Evolutionary conservation across 2,797 vertebrate genomes (phyloP), one percentile per base, ranked within the genome.

Genomic region (Corythornis leucogaster): DNA sequence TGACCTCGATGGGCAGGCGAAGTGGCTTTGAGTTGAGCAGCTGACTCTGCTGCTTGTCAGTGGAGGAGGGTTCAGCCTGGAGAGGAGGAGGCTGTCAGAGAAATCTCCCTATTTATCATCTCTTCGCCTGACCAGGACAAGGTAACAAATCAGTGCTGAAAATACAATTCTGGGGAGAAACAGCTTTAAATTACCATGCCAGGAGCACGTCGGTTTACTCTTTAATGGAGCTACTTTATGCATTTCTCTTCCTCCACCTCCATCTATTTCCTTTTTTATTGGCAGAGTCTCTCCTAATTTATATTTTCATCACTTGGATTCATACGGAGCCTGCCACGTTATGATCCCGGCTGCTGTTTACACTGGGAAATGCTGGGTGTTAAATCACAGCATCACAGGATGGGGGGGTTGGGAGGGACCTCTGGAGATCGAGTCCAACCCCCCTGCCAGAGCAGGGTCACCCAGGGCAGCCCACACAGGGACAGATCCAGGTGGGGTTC

Each of bases 251-350:
- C 76, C 46, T 76, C 77, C 55, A 68, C 76, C 63, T 64, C 31
- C 64, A 64, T 90, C 68, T 93, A 87, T 90, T 75, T 55, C 89
- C 94, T 38, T 68, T 95, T 95, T 90, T 93, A 92, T 85, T 79
- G 80, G 83, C 92, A 57, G 22, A 31, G 87, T 73, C 92, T 80
- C 66, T 17, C 77, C 77, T 88, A 82, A 93, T 93, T 92, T 95
- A 93, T 93, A 57, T 82, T 90, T 82, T 85, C 89, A 85, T 95
- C 88, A 88, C 89, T 87, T 92, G 90, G 89, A 93, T 90, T 87
- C 71, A 92, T 58, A 31, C 80, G 8, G 12, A 68, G 5, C 43
- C 84, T 63, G 43, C 64, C 82, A 62, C 80, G 15, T 85, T 74
- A 62, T 88, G 76, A 82, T 90, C 69, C 83, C 58, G 2, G 11